phyloP scores from a whole-genome alignment of 2,113 vertebrate species.

The Eulacestoma nigropectus region DNA sequence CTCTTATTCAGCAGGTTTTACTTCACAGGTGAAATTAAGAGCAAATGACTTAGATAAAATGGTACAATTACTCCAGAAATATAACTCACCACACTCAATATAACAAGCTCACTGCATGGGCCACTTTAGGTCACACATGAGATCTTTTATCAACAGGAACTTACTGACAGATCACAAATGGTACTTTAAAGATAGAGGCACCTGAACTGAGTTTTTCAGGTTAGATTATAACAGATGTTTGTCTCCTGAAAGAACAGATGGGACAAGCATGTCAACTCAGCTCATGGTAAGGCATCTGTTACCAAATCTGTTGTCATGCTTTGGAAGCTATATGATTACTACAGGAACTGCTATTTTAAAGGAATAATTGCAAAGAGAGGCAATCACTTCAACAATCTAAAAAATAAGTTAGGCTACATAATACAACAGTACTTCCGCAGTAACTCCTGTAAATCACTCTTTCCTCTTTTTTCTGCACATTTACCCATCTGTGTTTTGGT shows the following conservation, averaged over 20 bases:
- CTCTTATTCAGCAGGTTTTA: neutral
- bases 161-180: neutral
- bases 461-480: neutral
- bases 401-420: neutral
- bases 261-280: neutral
- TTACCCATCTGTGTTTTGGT: neutral
- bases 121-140: neutral
- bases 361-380: neutral
- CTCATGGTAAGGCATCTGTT: neutral
- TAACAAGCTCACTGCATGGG: neutral
- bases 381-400: neutral
- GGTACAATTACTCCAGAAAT: neutral
- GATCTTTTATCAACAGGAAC: neutral
- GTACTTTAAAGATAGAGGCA: neutral
- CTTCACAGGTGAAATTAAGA: neutral
- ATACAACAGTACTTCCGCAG: neutral
- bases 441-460: neutral
- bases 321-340: neutral
- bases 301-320: neutral
- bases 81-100: neutral
- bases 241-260: neutral
- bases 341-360: neutral
- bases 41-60: neutral
- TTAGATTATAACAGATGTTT: neutral
- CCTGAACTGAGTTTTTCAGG: neutral